phyloP scores from a whole-genome alignment of 2,888 invertebrate species.

The Branchipolynoe longqiensis region DNA sequence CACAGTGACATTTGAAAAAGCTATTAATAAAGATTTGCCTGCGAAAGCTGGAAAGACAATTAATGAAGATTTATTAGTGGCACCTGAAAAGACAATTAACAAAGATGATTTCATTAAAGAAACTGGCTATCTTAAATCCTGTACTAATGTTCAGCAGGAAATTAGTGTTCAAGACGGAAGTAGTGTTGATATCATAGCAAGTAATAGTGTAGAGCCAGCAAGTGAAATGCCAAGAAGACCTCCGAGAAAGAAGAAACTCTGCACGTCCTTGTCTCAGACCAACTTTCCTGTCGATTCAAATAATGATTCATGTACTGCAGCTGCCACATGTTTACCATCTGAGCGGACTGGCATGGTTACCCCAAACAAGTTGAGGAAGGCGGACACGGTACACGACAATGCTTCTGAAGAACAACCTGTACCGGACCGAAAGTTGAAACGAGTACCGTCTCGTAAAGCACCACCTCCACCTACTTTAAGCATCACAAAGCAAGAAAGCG shows the following conservation, averaged over 20 bases:
- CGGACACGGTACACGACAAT: slow-evolving; percentile 1
- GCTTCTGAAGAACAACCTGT: not conserved
- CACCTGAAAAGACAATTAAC: too few species aligned
- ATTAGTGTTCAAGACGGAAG: too few species aligned
- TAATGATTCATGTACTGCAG: not conserved
- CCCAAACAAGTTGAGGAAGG: not conserved
- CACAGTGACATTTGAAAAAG: too few species aligned
- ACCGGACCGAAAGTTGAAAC: slow-evolving; percentile 59
- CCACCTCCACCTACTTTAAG: slow-evolving; percentile 71
- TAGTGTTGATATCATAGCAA: not conserved
- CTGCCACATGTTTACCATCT: not conserved
- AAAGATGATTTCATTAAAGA: too few species aligned
- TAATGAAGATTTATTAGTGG: too few species aligned
- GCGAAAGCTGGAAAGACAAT: too few species aligned
- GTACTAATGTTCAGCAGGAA: not conserved
- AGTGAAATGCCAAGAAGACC: not conserved
- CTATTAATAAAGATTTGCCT: too few species aligned
- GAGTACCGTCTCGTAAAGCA: slow-evolving; percentile 72
- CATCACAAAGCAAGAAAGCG: not conserved
- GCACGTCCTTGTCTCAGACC: slow-evolving; percentile 7
- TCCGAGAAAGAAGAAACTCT: slow-evolving; percentile 25
- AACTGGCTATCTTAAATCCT: not conserved
- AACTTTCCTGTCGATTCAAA: not conserved
- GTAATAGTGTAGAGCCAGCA: not conserved
- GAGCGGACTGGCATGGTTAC: not conserved